Evolutionary conservation across 2,113 vertebrate species (phyloP).

Genomic region (Psammodynastes pulverulentus): DNA sequence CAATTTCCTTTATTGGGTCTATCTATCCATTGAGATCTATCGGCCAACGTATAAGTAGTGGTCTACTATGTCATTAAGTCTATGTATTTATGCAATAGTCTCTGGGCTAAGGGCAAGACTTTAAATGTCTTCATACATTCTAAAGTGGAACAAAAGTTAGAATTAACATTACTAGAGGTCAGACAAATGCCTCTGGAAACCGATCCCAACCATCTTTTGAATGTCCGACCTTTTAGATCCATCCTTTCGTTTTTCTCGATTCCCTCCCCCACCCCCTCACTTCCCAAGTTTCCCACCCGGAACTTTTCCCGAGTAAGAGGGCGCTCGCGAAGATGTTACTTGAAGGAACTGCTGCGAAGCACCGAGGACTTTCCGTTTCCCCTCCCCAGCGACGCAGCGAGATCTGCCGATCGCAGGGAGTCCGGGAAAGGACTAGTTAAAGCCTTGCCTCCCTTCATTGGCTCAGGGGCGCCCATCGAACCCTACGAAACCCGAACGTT

Average conservation of each 20-base stretch:
- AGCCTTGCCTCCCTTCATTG: constrained; percentile 25
- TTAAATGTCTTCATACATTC: neutral
- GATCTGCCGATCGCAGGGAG: neutral
- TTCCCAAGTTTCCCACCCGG: neutral
- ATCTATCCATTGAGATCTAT: neutral
- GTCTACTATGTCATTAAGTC: neutral
- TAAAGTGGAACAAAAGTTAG: neutral
- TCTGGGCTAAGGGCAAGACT: too few species aligned
- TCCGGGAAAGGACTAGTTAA: constrained; percentile 20
- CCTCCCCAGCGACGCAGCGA: neutral
- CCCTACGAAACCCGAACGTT: neutral
- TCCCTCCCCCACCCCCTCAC: too few species aligned
- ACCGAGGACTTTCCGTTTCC: neutral
- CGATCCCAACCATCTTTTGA: neutral
- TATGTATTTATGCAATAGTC: neutral
- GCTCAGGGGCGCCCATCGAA: neutral
- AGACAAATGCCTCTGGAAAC: neutral
- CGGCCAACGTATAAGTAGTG: neutral
- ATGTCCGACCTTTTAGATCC: neutral
- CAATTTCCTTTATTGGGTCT: neutral
- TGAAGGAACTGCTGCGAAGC: too few species aligned
- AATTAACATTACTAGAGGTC: neutral
- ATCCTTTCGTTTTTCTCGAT: neutral
- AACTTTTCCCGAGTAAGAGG: neutral
- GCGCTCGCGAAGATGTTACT: neutral